Evolutionary conservation across 2,888 invertebrate species (phyloP).

Genomic region (Pediacus dermestoides): DNA sequence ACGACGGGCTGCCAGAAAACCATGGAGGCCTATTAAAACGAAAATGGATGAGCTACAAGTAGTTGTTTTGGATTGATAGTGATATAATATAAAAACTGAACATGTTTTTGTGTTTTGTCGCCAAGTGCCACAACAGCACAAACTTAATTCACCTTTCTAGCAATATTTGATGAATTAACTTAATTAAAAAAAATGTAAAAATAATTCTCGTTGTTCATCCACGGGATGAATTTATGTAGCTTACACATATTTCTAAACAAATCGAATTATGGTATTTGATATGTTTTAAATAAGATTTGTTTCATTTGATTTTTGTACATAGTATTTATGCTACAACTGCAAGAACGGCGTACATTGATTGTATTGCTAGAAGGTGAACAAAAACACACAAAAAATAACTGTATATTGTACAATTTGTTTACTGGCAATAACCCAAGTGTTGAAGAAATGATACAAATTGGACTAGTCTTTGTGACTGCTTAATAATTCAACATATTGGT

Average conservation of each 20-base stretch:
- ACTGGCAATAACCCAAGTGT: conserved; percentile 39
- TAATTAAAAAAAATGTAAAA: too few species aligned
- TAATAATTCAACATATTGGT: conserved; percentile 25
- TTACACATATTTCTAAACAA: too few species aligned
- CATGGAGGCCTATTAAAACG: conserved; percentile 64
- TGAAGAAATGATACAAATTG: conserved; percentile 26
- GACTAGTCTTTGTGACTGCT: conserved; percentile 34
- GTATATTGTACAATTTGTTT: conserved; percentile 37
- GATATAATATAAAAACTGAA: conserved; percentile 26
- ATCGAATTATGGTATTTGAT: too few species aligned
- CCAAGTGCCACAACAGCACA: conserved; percentile 38
- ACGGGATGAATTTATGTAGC: too few species aligned
- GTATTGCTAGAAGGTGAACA: conserved; percentile 31
- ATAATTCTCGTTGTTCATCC: too few species aligned
- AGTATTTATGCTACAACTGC: conserved; percentile 18
- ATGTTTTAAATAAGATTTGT: too few species aligned
- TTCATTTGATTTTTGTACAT: conserved; percentile 17
- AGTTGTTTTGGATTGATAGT: conserved; percentile 73
- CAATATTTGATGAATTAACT: too few species aligned
- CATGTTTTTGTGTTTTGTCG: conserved; percentile 28
- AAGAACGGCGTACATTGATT: conserved; percentile 16
- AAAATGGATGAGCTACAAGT: conserved; percentile 58
- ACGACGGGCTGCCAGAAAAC: conserved; percentile 80
- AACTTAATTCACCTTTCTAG: conserved; percentile 10
- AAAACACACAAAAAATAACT: conserved; percentile 11